Evolutionary conservation across 2,113 vertebrate species (phyloP), one percentile per base, ranked within the genome.

Genomic region (Butastur rufipennis): DNA sequence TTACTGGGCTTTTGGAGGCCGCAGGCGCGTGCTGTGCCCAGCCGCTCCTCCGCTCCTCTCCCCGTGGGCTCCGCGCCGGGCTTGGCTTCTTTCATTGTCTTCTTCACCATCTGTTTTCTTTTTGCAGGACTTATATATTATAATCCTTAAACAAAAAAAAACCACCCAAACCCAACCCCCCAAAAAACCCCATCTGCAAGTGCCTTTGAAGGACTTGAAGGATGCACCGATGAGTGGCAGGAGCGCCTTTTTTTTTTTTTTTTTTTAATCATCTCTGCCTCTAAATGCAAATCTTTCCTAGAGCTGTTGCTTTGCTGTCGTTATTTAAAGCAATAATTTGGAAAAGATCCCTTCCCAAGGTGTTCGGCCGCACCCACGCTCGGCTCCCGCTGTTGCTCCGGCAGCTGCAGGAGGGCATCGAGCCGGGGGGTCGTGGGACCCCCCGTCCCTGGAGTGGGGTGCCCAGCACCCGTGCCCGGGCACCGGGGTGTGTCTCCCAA

Each of bases 401-500:
- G 70, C 29, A 23, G 40, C 63, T 22, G 53, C 27, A 11, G 62
- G 43, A 13, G 42, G 18, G 42, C 83, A 42, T 3, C 2, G 16
- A 42, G 67, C 9, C 0, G 34, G 10, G 42, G 25, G 2, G 2
- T 5, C 4, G 6, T 2, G 32, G 42, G 31, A 47, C 34, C 40
- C 56, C 1, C 16, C 3, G 14, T 15, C 10, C 62, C 7, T 0
- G 6, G 17, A 36, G 52, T 1, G 1, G 52, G 50, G 38, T 43
- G 43, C 43, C 36, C n/a, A 9, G 31, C 7, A 1, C 48, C 65
- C 12, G 1, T 5, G 8, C 3, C 19, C 0, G 2, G 27, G 32
- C 31, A 8, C 43, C 0, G 8, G 36, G 55, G 2, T 6, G 20
- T 1, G 1, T 4, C 40, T 2, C 27, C 3, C 4, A 4, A 8